These are phyloP conservation scores for Leucoma salicis DNA, from an alignment of 2,888 invertebrate species.

Conservation along the genomic window DNA sequence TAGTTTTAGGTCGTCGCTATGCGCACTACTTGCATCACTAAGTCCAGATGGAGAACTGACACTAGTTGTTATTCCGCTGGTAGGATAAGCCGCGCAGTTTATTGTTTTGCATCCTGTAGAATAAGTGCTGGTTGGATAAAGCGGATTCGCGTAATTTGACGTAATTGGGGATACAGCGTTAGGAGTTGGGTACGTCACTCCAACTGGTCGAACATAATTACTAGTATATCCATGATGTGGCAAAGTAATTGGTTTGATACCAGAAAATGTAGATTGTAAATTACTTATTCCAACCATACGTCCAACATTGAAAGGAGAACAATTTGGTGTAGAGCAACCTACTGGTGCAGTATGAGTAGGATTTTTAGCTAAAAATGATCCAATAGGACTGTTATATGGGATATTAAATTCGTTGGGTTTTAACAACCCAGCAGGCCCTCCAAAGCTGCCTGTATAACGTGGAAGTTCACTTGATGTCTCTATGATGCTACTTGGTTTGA, in stretches of 20 bases:
- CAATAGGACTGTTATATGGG: conserved; percentile 8
- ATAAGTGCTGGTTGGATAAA: conserved; percentile 1
- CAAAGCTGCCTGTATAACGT: conserved; percentile 42
- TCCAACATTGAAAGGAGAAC: conserved; percentile 7
- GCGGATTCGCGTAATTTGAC: conserved; percentile 10
- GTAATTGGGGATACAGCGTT: conserved; percentile 7
- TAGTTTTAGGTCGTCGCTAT: conserved; percentile 29
- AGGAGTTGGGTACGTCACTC: conserved; percentile 9
- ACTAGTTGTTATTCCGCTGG: conserved; percentile 1
- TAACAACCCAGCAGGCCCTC: conserved; percentile 40
- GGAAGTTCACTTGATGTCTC: conserved; percentile 10
- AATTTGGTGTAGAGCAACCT: conserved; percentile 18
- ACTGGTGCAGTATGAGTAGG: conserved; percentile 6
- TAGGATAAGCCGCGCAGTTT: conserved; percentile 1
- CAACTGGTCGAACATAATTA: conserved; percentile 14
- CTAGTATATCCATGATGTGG: conserved; percentile 10
- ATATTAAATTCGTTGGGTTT: conserved; percentile 24
- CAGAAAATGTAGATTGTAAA: not conserved
- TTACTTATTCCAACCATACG: conserved; percentile 23
- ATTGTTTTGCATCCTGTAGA: conserved; percentile 7
- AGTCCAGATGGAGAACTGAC: conserved; percentile 3
- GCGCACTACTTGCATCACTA: not conserved
- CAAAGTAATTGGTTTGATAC: not conserved
- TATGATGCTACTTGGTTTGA: conserved; percentile 12
- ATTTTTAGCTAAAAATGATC: not conserved